Conservation (phyloP, 2,797 vertebrate species). For the Thripadectes ignobilis region DNA sequence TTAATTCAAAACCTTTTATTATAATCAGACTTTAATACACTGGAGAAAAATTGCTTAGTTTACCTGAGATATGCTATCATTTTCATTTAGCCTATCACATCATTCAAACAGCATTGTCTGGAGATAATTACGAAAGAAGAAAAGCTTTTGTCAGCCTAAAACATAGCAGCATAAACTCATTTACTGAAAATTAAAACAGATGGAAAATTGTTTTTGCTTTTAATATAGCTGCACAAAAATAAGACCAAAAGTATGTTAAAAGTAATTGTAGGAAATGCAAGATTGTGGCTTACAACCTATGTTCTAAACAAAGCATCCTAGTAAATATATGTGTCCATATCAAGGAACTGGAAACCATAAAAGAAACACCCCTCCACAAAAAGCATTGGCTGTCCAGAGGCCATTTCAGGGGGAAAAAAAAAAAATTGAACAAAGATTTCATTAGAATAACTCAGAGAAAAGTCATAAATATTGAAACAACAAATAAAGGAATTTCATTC, state of each 20-base stretch:
- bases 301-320: not conserved
- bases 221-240: not conserved
- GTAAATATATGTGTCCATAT: not conserved
- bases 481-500: not conserved
- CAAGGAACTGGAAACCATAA: not conserved
- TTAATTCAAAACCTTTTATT: not conserved
- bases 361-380: not conserved
- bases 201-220: not conserved
- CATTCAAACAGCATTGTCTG: not conserved
- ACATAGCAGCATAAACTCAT: not conserved
- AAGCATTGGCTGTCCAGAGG: not conserved
- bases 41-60: not conserved
- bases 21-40: slow-evolving; percentile 1
- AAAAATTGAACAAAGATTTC: not conserved
- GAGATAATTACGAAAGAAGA: slow-evolving; percentile 27
- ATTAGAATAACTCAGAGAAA: not conserved
- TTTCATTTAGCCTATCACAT: slow-evolving; percentile 20
- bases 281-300: not conserved
- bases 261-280: not conserved
- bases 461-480: not conserved
- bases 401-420: not conserved
- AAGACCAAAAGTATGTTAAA: not conserved
- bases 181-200: slow-evolving; percentile 37
- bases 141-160: not conserved
- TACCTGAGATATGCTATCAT: not conserved